Evolutionary conservation across 2,888 invertebrate genomes (phyloP), one percentile per base, ranked within the genome.

Genomic region (Nymphalis c-album): DNA sequence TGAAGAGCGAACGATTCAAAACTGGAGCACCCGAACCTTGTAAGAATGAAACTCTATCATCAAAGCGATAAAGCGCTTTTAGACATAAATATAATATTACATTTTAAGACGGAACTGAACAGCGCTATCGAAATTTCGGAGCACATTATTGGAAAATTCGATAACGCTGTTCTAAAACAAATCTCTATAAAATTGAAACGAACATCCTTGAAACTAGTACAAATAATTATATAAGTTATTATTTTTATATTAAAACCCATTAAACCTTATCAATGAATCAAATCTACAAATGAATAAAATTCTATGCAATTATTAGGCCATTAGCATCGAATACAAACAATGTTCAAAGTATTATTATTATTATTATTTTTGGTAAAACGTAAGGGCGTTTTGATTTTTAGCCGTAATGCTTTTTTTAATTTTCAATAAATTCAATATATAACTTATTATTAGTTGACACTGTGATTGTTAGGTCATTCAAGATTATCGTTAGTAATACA

Each of bases 121-220:
- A 59, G 26, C 51, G 64, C 50, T 64, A 87, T 85, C 86, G 81
- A 85, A 83, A 82, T 87, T 79, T 83, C 40, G 79, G n/a, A n/a
- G n/a, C n/a, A n/a, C n/a, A n/a, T n/a, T n/a, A n/a, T n/a, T n/a
- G n/a, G n/a, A n/a, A n/a, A n/a, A n/a, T n/a, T n/a, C n/a, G n/a
- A n/a, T n/a, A n/a, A n/a, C n/a, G n/a, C n/a, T n/a, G n/a, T n/a
- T n/a, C n/a, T n/a, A 47, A 59, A 68, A 64, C 59, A 48, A 68
- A 53, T 62, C 57, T 65, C 63, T 60, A 68, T 70, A 16, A 35
- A 13, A 2, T 57, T 66, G 35, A 20, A 17, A 31, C 31, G 7
- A n/a, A 31, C 31, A n/a, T 31, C n/a, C 8, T 31, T 31, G n/a
- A 17, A 20, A 6, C 26, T 31, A 5, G 0, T 31, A 31, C 6